Evolutionary conservation across 2,113 vertebrate genomes (phyloP), one percentile per base, ranked within the genome.

Genomic region (Calcarius ornatus): DNA sequence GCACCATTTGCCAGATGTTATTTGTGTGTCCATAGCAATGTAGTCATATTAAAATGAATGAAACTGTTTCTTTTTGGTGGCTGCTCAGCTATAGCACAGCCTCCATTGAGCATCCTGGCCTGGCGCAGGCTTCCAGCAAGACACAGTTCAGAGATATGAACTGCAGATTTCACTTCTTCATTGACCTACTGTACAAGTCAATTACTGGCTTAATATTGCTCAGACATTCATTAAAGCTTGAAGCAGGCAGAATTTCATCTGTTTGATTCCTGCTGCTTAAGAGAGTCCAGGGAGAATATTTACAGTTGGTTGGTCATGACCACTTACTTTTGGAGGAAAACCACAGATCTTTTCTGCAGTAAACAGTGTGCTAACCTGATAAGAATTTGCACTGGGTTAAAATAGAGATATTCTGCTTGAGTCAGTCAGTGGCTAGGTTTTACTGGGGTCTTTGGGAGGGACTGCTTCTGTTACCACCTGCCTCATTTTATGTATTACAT

Each of bases 1-100:
- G 75, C 66, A 73, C 51, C 90, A 83, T 94, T 95, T 95, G 66
- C 87, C 95, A 96, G 91, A 91, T 94, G 91, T 91, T 92, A 81
- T 84, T 96, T 91, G 84, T 87, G 70, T 88, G 70, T 85, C 87
- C 86, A 65, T 59, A 82, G 75, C 66, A 86, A 95, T 61, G 84
- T 2, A 73, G 61, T 65, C 25, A 31, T 59, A 95, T 91, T 89
- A 84, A 95, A 95, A 93, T 78, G 66, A 70, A 91, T 47, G 40
- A 93, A 95, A 88, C 6, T 63, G 60, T 86, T 88, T 53, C 50
- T 81, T 94, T 94, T 82, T 90, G 28, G 89, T 0, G 51, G 69
- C 88, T 94, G 80, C 37, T 91, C 64, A 21, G 63, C 28, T 33
- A 27, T 15, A 69, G 33, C 64, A 38, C 35, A 73, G 59, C n/a